A percentile compares a stretch with the other conserved stretches of the same genome.
Evolutionary conservation across 2,113 vertebrate genomes (phyloP).

Genomic region (Damaliscus lunatus): DNA sequence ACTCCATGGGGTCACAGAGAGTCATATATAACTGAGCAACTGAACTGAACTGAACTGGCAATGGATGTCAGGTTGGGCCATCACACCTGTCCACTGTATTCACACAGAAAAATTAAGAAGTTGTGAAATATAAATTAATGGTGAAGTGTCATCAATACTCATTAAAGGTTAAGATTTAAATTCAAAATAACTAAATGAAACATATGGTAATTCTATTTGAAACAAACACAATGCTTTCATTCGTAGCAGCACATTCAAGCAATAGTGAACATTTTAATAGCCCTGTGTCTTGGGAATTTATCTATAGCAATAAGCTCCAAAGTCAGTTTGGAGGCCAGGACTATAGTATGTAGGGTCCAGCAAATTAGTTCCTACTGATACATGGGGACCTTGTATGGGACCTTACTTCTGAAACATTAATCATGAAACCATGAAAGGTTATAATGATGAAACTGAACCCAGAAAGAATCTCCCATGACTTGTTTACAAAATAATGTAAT

Average conservation of each 20-base stretch:
- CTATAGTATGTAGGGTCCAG: neutral
- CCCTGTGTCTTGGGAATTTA: neutral
- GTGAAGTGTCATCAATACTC: neutral
- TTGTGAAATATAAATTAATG: neutral
- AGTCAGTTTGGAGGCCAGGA: neutral
- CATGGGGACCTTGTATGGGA: neutral
- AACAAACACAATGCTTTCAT: neutral
- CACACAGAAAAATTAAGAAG: neutral
- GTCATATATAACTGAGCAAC: neutral
- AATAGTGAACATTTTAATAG: neutral
- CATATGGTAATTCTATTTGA: neutral
- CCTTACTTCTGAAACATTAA: neutral
- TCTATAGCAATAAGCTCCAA: neutral
- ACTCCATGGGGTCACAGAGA: neutral
- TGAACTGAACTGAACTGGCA: neutral
- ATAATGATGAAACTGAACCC: neutral
- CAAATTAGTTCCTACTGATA: neutral
- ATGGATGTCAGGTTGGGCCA: neutral
- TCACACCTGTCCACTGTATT: neutral
- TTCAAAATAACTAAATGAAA: neutral
- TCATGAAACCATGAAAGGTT: neutral
- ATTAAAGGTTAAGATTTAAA: neutral
- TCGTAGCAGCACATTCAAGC: neutral
- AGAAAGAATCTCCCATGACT: neutral
- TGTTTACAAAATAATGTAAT: neutral